Base-by-base conservation (phyloP, 2,113 vertebrate genomes). In the Kryptolebias marmoratus region DNA sequence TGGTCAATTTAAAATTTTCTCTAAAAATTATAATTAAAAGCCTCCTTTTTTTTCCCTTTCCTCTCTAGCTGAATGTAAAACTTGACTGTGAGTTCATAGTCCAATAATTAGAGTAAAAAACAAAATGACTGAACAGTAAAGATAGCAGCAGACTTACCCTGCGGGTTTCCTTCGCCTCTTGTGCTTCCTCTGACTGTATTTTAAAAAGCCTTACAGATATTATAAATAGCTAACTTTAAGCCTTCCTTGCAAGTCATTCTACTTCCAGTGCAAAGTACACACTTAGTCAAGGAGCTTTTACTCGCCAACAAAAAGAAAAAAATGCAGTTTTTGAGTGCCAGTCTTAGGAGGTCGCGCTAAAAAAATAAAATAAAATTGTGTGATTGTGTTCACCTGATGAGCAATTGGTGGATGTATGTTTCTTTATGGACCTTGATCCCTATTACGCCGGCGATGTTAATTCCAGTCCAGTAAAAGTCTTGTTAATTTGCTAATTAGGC, bases 401-500 rank as follows among this genome's bases (percentile, higher is more conserved):
- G 5, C 48, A 50, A 50, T 2, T 50, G 49, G 15, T 18, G n/a
- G n/a, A 52, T n/a, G 18, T 59, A n/a, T 42, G 7, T 52, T 12
- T 39, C 18, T 52, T 12, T 22, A 14, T n/a, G 44, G 22, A 47
- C 4, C 4, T 36, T 39, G 31, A 27, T 15, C 28, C 47, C 45
- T 14, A 31, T 63, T 30, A 63, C 16, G 42, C 7, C 54, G 57
- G 7, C 15, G 42, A 60, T 27, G 45, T 59, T 31, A 6, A 79
- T 76, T 70, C 22, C 50, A 55, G 79, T 50, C 31, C 32, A 67
- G 7, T 57, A n/a, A 57, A 47, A 62, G 31, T 64, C 60, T 3
- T 44, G 11, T 71, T 66, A 61, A 58, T 59, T 71, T 42, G 30
- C 56, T 55, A 36, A 45, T 52, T 31, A n/a, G 15, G 45, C 60